A percentile compares a stretch with the other conserved stretches of the same genome.
These are phyloP conservation scores for Hyperoplus lanceolatus DNA, from an alignment of 2,797 vertebrate species.

Conservation along the genomic window DNA sequence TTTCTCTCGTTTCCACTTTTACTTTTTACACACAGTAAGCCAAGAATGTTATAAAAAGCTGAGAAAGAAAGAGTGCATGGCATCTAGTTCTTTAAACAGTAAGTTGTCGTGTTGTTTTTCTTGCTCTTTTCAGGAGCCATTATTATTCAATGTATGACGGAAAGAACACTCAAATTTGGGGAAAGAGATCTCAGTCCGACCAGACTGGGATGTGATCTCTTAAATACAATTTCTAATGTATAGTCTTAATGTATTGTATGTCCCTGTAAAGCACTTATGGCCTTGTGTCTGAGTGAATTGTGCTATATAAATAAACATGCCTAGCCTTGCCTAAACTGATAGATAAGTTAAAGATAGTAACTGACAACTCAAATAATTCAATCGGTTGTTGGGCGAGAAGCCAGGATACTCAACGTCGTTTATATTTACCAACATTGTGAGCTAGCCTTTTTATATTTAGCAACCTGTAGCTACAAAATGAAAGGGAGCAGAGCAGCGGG, in stretches of 20 bases:
- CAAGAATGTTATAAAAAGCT: conserved; percentile 23
- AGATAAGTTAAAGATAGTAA: too few species aligned
- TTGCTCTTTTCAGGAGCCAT: conserved; percentile 11
- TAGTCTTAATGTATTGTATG: too few species aligned
- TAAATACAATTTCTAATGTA: too few species aligned
- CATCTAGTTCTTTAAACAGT: conserved; percentile 4
- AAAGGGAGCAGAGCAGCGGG: neutral
- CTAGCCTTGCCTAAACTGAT: too few species aligned
- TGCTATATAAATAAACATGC: too few species aligned
- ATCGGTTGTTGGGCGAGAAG: neutral
- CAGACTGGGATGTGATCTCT: too few species aligned
- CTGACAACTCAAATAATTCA: neutral
- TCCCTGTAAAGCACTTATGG: too few species aligned
- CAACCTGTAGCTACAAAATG: neutral
- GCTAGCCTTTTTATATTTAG: neutral
- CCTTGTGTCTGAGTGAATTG: too few species aligned
- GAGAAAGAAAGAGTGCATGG: conserved; percentile 23
- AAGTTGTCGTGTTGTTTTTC: conserved; percentile 36
- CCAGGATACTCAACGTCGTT: neutral
- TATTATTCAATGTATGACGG: conserved; percentile 1
- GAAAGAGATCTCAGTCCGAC: too few species aligned
- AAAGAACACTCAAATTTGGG: neutral
- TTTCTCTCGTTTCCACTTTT: conserved; percentile 30
- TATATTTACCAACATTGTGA: too few species aligned
- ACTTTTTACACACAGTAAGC: conserved; percentile 15